Base-by-base conservation (phyloP, 2,888 invertebrate species). In the Diaphora mendica region DNA sequence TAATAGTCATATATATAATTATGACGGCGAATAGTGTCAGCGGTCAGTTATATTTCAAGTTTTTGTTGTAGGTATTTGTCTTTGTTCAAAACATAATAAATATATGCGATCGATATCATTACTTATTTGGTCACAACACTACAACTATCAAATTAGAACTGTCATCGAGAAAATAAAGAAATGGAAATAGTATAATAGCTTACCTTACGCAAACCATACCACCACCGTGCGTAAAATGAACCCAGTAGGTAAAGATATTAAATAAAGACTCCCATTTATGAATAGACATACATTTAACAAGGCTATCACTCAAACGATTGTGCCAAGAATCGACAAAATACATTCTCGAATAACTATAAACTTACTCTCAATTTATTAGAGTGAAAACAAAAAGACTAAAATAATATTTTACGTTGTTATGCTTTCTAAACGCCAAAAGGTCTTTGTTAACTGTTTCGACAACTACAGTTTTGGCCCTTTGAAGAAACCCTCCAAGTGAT, bases 401-500 rank as follows among this genome's bases (percentile, higher is more conserved):
- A 62, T 62, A 44, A 70, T 35, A 70, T 70, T 44, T 23, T 23
- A 64, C 39, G 15, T 64, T 48, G 17, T 44, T 64, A 70, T 23
- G 44, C 48, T 64, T 70, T 71, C 65, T 51, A 66, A 65, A n/a
- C 20, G 33, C 13, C 51, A 66, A 65, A 66, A 66, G 65, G 71
- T 55, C 65, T 65, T 71, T 71, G 65, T 71, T 65, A 44, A 59
- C 64, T 48, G 30, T 70, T 70, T 33, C 17, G 48, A 70, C 42
- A 69, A 69, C 30, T 69, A 70, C 64, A 30, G 48, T 64, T 64
- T 33, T 35, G 64, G 48, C 30, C 70, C 64, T 70, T 70, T 64
- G 33, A 70, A n/a, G 70, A 70, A 70, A 64, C 64, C 70, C 30
- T 72, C 33, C 15, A 72, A 72, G 67, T 67, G 59, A 67, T 42